A percentile compares a stretch with the other conserved stretches of the same genome.
phyloP scores from a whole-genome alignment of 1,140 invertebrate species.

The Drosophila quadrilineata region DNA sequence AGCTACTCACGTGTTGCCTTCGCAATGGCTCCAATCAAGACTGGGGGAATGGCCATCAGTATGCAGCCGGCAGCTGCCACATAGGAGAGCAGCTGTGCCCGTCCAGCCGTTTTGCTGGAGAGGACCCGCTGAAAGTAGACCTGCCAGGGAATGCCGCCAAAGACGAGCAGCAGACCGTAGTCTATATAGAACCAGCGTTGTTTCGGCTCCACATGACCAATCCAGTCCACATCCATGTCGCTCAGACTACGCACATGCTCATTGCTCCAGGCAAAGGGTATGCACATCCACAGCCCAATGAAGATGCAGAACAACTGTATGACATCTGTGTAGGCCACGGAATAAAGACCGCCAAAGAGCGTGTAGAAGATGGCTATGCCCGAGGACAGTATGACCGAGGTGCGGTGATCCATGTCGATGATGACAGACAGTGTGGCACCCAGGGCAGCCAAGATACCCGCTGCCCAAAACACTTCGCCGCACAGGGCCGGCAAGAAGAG shows the following conservation, averaged over 20 bases:
- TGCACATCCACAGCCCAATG: slow-evolving; percentile 98
- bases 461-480: slow-evolving; percentile 99
- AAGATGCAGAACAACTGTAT: slow-evolving; percentile 99
- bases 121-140: slow-evolving; percentile 99
- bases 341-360: slow-evolving; percentile 97
- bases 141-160: slow-evolving; percentile 99
- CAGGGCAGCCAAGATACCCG: slow-evolving; percentile 96
- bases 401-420: slow-evolving; percentile 95
- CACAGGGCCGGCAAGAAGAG: slow-evolving; percentile 97
- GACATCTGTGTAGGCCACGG: slow-evolving; percentile 99
- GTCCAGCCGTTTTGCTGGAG: slow-evolving; percentile 95
- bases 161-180: slow-evolving; percentile 94
- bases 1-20: slow-evolving; percentile 91
- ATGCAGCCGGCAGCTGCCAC: slow-evolving; percentile 97
- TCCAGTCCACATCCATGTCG: slow-evolving; percentile 93
- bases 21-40: slow-evolving; percentile 97
- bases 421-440: slow-evolving; percentile 98
- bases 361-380: slow-evolving; percentile 99
- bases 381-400: slow-evolving; percentile 96
- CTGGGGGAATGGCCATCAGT: slow-evolving; percentile 97
- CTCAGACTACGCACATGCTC: slow-evolving; percentile 90
- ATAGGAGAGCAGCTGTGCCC: slow-evolving; percentile 97
- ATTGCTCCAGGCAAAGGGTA: slow-evolving; percentile 96
- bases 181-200: slow-evolving; percentile 94
- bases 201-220: slow-evolving; percentile 88